Conservation (phyloP, 2,113 vertebrate species). For the Pterophyllum scalare region DNA sequence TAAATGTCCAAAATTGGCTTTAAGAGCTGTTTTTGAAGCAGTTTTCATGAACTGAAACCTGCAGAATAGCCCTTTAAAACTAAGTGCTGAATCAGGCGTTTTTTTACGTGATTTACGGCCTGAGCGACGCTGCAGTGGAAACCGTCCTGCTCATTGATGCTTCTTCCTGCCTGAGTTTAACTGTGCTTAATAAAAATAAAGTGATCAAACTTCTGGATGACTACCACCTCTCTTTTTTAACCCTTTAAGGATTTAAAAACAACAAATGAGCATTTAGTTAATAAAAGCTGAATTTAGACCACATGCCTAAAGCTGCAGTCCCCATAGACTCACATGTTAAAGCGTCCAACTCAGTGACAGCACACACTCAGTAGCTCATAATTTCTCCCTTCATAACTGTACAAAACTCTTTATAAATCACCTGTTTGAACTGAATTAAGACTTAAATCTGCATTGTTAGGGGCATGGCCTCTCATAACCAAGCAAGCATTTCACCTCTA, state of each 20-base stretch:
- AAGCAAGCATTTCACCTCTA: too few species aligned
- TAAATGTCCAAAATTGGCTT: not conserved
- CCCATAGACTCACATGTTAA: too few species aligned
- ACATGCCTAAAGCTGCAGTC: not conserved
- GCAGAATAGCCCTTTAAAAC: not conserved
- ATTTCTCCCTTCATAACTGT: too few species aligned
- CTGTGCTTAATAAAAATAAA: constrained; percentile 40
- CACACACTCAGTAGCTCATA: too few species aligned
- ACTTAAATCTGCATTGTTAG: too few species aligned
- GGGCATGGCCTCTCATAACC: too few species aligned
- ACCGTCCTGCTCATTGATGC: not conserved
- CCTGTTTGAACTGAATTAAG: too few species aligned
- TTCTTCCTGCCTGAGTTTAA: constrained; percentile 18
- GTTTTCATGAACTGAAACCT: not conserved
- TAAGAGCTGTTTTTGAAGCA: too few species aligned
- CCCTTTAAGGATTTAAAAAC: not conserved
- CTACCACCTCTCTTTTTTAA: not conserved
- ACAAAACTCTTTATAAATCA: too few species aligned
- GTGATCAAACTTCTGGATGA: not conserved
- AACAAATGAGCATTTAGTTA: too few species aligned
- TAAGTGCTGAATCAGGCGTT: not conserved
- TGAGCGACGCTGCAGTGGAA: not conserved
- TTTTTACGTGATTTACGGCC: not conserved
- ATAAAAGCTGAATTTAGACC: not conserved
- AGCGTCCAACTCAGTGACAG: too few species aligned